Evolutionary conservation across 2,113 vertebrate species (phyloP).

Genomic region (Carassius auratus): DNA sequence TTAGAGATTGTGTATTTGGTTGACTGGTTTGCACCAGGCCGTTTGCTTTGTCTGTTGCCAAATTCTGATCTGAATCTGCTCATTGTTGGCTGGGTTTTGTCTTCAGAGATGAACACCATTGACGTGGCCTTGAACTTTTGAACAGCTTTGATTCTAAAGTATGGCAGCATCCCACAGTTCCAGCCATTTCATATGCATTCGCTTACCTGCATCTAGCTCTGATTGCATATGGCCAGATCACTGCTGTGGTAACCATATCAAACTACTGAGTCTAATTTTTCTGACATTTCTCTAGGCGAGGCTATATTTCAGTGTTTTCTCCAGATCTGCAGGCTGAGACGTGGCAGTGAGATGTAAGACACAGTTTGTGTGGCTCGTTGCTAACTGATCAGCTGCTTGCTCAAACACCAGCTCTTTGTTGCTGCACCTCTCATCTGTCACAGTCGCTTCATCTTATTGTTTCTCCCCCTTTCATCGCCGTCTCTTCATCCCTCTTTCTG

Average conservation of each 20-base stretch:
- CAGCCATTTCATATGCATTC: background rate
- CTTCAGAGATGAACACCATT: background rate
- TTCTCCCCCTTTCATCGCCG: conserved; percentile 10
- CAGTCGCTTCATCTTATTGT: conserved; percentile 5
- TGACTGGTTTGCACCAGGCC: background rate
- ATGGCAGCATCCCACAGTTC: background rate
- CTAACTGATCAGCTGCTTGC: conserved; percentile 26
- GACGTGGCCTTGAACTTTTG: background rate
- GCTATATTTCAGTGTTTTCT: background rate
- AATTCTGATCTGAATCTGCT: background rate
- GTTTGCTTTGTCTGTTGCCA: background rate
- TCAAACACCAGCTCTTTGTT: conserved; percentile 34
- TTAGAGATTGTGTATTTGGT: background rate
- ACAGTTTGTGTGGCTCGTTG: background rate
- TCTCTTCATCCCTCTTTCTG: conserved; percentile 26
- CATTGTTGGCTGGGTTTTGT: background rate
- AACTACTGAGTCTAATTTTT: conserved; percentile 5
- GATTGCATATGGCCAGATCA: background rate
- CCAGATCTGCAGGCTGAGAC: background rate
- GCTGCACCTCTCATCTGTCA: conserved; percentile 34
- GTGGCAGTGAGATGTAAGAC: conserved; percentile 2
- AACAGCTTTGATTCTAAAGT: conserved; percentile 1
- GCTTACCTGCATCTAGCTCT: background rate
- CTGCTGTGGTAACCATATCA: background rate
- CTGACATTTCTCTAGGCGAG: background rate